Percentiles rank a stretch among this genome's conserved stretches.
These are phyloP conservation scores for Barypeithes pellucidus DNA, from an alignment of 2,888 invertebrate genomes.

Conservation along the genomic window DNA sequence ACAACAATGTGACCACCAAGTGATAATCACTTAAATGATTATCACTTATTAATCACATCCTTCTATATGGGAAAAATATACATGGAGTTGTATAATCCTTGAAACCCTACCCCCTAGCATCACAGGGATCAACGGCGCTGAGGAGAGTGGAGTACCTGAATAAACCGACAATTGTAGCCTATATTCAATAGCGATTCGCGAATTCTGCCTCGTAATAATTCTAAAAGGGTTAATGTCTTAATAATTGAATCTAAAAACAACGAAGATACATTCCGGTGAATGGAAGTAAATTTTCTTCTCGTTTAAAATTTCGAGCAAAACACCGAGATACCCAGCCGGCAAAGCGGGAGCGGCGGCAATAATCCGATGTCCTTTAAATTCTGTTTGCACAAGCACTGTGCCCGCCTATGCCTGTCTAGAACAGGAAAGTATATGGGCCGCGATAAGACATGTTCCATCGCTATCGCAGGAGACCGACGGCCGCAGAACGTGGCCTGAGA, in stretches of 20 bases:
- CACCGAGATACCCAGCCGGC: slow-evolving; percentile 18
- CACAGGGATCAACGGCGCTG: too few relatives aligned
- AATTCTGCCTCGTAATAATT: not conserved
- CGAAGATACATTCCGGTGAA: not conserved
- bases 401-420: slow-evolving; percentile 47
- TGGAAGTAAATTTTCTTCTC: not conserved
- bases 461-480: slow-evolving; percentile 58
- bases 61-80: too few relatives aligned
- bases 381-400: slow-evolving; percentile 51
- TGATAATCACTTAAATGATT: too few relatives aligned
- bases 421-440: slow-evolving; percentile 66
- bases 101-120: too few relatives aligned
- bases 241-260: slow-evolving; percentile 4
- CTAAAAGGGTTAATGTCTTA: not conserved
- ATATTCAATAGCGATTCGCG: too few relatives aligned
- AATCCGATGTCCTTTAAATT: slow-evolving; percentile 45
- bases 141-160: too few relatives aligned
- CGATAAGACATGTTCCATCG: slow-evolving; percentile 69
- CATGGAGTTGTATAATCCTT: too few relatives aligned
- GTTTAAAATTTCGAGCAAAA: slow-evolving; percentile 24
- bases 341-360: slow-evolving; percentile 28
- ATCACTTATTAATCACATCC: too few relatives aligned
- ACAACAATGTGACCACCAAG: too few relatives aligned
- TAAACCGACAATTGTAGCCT: too few relatives aligned
- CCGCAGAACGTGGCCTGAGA: slow-evolving; percentile 51